Conservation (phyloP, 2,113 vertebrate genomes). For the Eira barbara region DNA sequence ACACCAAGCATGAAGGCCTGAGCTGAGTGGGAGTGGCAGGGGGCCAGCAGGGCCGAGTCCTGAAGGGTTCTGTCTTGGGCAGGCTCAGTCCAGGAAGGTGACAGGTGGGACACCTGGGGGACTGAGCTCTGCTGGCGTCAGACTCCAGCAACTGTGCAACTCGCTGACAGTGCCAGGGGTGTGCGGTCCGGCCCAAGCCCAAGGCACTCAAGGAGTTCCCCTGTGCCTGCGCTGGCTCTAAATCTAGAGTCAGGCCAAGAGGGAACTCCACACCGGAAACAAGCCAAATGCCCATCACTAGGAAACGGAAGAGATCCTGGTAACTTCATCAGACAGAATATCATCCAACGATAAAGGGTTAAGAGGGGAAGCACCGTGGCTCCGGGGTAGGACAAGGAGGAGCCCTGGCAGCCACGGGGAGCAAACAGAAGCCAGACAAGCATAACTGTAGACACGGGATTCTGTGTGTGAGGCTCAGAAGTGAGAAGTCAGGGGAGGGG, state of each 20-base stretch:
- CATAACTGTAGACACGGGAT: background rate
- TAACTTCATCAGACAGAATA: fast-evolving
- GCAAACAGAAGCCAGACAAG: fast-evolving
- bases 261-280: background rate
- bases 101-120: background rate
- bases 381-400: too few relatives aligned
- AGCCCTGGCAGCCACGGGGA: fast-evolving
- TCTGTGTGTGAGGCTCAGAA: background rate
- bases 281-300: background rate
- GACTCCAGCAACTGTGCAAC: too few relatives aligned
- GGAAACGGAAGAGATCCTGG: background rate
- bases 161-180: background rate
- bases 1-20: background rate
- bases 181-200: background rate
- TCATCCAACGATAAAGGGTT: background rate
- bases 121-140: fast-evolving
- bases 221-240: fast-evolving
- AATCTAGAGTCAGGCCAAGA: background rate
- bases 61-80: background rate
- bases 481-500: background rate
- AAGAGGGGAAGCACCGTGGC: background rate
- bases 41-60: fast-evolving
- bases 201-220: background rate
- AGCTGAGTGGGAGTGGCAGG: background rate
- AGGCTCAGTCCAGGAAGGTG: background rate